A percentile compares a stretch with the other conserved stretches of the same genome.
Evolutionary conservation across 2,113 vertebrate species (phyloP).

Genomic region (Pithys albifrons): DNA sequence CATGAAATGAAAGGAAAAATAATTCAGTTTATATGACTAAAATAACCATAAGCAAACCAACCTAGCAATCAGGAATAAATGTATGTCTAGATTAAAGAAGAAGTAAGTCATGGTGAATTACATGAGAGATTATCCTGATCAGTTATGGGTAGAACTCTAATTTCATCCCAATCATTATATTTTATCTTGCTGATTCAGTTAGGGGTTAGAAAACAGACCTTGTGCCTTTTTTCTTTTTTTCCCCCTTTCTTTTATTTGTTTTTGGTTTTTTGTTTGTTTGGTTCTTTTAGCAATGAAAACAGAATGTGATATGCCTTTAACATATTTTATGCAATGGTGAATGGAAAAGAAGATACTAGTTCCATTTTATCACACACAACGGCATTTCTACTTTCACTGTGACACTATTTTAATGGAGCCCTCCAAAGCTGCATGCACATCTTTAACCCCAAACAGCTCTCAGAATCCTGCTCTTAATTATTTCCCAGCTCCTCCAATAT

Average conservation of each 20-base stretch:
- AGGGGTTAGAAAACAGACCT: not conserved
- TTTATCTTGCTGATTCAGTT: not conserved
- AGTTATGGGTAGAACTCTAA: not conserved
- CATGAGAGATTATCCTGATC: not conserved
- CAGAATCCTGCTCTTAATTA: not conserved
- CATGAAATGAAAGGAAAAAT: not conserved
- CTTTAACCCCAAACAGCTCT: not conserved
- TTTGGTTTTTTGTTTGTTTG: not conserved
- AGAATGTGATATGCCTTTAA: not conserved
- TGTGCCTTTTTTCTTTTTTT: not conserved
- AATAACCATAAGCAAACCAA: not conserved
- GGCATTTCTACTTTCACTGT: not conserved
- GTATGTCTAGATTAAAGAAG: not conserved
- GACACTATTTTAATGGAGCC: not conserved
- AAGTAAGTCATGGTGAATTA: not conserved
- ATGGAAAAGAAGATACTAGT: not conserved
- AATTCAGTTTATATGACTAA: not conserved
- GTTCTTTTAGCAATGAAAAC: not conserved
- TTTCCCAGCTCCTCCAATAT: not conserved
- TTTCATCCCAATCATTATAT: not conserved
- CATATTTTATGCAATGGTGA: not conserved
- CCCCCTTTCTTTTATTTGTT: too few relatives aligned
- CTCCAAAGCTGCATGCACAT: accelerated
- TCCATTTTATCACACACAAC: not conserved
- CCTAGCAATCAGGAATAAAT: not conserved